phyloP scores from a whole-genome alignment of 2,888 invertebrate species.

The Chrysolina americana region DNA sequence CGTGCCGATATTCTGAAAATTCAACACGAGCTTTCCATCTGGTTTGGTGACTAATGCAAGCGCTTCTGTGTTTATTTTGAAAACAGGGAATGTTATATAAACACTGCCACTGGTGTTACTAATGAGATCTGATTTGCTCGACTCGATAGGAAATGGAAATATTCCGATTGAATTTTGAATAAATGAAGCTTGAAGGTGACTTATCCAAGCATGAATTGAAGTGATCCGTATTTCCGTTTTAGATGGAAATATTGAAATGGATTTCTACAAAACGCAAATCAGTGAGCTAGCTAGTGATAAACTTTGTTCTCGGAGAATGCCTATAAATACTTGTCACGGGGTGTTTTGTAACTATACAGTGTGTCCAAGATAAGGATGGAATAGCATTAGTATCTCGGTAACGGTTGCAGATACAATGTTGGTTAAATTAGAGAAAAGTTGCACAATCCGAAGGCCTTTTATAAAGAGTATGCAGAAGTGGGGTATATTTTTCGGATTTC shows the following conservation, averaged over 20 bases:
- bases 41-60: constrained; percentile 19
- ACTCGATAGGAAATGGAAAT: constrained; percentile 25
- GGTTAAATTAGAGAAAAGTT: too few species aligned
- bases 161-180: constrained; percentile 24
- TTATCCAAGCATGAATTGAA: background rate
- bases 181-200: constrained; percentile 28
- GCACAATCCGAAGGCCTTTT: too few species aligned
- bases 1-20: background rate
- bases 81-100: constrained; percentile 32
- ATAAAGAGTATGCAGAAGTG: too few species aligned
- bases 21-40: background rate
- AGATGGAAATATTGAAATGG: background rate
- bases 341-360: too few species aligned
- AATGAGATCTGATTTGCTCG: constrained; percentile 25
- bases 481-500: too few species aligned
- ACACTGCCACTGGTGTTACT: constrained; percentile 28
- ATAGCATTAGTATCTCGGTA: too few species aligned
- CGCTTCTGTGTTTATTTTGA: constrained; percentile 27
- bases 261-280: too few species aligned
- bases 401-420: too few species aligned
- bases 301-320: background rate
- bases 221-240: background rate
- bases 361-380: too few species aligned
- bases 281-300: background rate
- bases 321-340: too few species aligned